Base-by-base conservation (phyloP, 2,113 vertebrate genomes). In the Plecotus auritus region DNA sequence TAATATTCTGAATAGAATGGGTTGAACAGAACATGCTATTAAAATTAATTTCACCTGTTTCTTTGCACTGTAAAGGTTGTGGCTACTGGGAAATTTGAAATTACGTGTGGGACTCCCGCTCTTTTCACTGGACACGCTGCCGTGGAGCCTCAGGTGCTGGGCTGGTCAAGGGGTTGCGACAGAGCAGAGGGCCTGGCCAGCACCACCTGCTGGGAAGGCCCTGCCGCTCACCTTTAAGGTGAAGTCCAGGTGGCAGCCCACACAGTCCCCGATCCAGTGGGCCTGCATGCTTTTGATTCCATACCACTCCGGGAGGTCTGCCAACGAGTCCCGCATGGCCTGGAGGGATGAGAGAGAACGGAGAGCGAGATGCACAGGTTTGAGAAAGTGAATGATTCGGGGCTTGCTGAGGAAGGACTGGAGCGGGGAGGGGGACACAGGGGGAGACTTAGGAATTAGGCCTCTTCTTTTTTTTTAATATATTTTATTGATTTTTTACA, bases 211-310 rank as follows among this genome's bases (percentile, higher is more conserved):
- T 7, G 12, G 45, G 18, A 30, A 35, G 1, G 37, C 37, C 54
- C 7, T 3, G 26, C 61, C 1, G 0, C 1, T 98, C 91, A 99
- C 99, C 99, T 99, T 99, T n/a, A 99, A 97, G 67, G 96, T 96
- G 98, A 99, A 99, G 97, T 99, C 98, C 69, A 99, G 98, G 85
- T 97, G 99, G 98, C 99, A 99, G 59, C 99, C 99, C 22, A 96
- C 83, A 20, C 99, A 99, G 72, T 99, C 98, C 64, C 99, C 99
- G 67, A 99, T 99, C 99, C 99, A 99, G 98, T 99, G 99, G 61
- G 99, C 99, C 98, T 99, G 99, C 99, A 99, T 99, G 98, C 98
- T 98, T 98, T 99, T 99, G 92, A 99, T 99, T 35, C 99, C 99
- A 0, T 99, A 99, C 99, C 99, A 99, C 93, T 99, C 99, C 0